Percentiles rank a stretch among this genome's conserved stretches.
These are phyloP conservation scores for Macrosteles quadrilineatus DNA, from an alignment of 1,140 invertebrate species.

Conservation along the genomic window DNA sequence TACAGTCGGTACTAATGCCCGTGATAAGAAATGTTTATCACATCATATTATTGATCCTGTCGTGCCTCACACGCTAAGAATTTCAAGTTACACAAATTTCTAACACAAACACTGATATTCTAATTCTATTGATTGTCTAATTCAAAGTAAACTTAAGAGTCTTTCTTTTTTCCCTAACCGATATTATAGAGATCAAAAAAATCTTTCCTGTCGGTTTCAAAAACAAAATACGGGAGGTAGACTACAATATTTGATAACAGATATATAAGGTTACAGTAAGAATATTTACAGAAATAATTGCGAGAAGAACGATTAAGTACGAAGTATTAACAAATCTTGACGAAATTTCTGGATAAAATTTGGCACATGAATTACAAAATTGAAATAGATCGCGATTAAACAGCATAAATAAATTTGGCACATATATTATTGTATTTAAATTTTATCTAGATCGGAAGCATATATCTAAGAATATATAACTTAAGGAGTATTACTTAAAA, in stretches of 20 bases:
- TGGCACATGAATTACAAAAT: constrained; percentile 11
- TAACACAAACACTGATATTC: constrained; percentile 28
- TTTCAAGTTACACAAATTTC: constrained; percentile 25
- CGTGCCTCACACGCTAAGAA: not conserved
- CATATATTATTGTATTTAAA: constrained; percentile 12
- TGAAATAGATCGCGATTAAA: not conserved
- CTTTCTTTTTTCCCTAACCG: constrained; percentile 38
- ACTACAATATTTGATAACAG: not conserved
- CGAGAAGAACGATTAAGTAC: not conserved
- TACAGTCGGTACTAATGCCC: constrained; percentile 8
- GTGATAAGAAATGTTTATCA: not conserved
- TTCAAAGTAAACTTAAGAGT: constrained; percentile 40
- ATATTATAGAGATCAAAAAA: constrained; percentile 26
- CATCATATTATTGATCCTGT: constrained; percentile 10
- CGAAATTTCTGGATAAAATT: not conserved
- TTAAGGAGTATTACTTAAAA: not conserved
- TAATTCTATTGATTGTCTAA: constrained; percentile 42
- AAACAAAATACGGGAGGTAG: not conserved
- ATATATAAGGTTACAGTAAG: not conserved
- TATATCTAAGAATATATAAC: not conserved
- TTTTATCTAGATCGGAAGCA: not conserved
- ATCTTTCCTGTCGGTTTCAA: not conserved
- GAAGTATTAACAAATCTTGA: not conserved
- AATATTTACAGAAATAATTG: not conserved
- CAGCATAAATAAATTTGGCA: constrained; percentile 12